These are phyloP conservation scores for Ursus arctos DNA, from an alignment of 2,113 vertebrate species.

Conservation along the genomic window DNA sequence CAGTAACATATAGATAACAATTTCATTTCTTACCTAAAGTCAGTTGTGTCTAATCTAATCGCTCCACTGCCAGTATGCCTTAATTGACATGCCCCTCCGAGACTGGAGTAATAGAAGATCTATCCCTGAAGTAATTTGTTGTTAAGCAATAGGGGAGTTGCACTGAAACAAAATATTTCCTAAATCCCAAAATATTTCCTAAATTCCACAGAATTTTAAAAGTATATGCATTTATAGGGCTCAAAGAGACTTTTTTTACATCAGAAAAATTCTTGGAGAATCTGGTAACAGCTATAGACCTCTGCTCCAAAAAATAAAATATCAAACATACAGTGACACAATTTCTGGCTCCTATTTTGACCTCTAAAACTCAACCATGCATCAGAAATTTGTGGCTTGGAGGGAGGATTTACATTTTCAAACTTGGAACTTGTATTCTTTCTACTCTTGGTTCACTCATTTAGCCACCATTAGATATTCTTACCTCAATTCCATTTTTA, in stretches of 20 bases:
- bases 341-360: background rate
- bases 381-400: background rate
- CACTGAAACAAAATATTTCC: background rate
- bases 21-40: background rate
- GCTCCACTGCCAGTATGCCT: background rate
- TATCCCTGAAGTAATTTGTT: background rate
- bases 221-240: background rate
- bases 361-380: background rate
- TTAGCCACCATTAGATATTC: background rate
- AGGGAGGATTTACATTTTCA: background rate
- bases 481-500: slow-evolving; percentile 52
- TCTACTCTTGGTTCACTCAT: background rate
- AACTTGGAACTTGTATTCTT: background rate
- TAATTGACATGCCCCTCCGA: background rate
- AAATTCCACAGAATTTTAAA: background rate
- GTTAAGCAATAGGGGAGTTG: background rate
- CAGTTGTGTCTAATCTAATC: background rate
- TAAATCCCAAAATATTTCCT: background rate
- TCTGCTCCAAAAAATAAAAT: slow-evolving; percentile 2
- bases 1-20: background rate
- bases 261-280: background rate
- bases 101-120: background rate
- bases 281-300: background rate
- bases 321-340: background rate
- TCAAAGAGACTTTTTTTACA: background rate